These are phyloP conservation scores for Cerceris rybyensis DNA, from an alignment of 2,888 invertebrate genomes.

Conservation along the genomic window DNA sequence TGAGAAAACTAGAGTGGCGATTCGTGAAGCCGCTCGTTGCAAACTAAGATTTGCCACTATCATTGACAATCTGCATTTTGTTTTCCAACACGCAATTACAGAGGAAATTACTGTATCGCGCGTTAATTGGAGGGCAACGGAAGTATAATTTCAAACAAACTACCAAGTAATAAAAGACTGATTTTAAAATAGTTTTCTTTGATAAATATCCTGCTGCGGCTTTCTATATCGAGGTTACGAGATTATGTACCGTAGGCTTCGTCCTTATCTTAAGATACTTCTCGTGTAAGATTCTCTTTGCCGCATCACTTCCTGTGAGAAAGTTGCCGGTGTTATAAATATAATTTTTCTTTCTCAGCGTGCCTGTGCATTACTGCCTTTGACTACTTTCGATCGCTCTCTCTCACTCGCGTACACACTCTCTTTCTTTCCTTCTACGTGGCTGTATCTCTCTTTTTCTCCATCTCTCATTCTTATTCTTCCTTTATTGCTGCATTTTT, in stretches of 20 bases:
- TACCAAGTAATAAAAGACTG: too few species aligned
- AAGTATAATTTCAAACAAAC: too few species aligned
- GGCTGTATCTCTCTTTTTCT: not conserved
- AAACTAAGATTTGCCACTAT: too few species aligned
- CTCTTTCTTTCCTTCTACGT: not conserved
- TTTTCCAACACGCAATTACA: too few species aligned
- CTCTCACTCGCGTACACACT: not conserved
- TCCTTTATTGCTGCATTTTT: not conserved
- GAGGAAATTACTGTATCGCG: too few species aligned
- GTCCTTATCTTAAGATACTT: conserved; percentile 23
- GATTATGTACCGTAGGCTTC: conserved; percentile 21
- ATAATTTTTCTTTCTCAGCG: conserved; percentile 29
- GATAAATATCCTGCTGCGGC: too few species aligned
- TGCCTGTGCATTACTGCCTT: conserved; percentile 6
- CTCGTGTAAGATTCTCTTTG: conserved; percentile 23
- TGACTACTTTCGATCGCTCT: conserved; percentile 35
- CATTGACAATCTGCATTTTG: too few species aligned
- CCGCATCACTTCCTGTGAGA: conserved; percentile 30
- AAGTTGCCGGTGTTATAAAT: conserved; percentile 41
- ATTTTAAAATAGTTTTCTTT: too few species aligned
- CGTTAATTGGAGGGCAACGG: too few species aligned
- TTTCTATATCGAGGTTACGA: too few species aligned
- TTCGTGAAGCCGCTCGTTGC: too few species aligned
- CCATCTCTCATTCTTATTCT: not conserved
- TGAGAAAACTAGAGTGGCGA: too few species aligned